Conservation (phyloP, 92 coral and sea anemone species). For the Montipora capitata region DNA sequence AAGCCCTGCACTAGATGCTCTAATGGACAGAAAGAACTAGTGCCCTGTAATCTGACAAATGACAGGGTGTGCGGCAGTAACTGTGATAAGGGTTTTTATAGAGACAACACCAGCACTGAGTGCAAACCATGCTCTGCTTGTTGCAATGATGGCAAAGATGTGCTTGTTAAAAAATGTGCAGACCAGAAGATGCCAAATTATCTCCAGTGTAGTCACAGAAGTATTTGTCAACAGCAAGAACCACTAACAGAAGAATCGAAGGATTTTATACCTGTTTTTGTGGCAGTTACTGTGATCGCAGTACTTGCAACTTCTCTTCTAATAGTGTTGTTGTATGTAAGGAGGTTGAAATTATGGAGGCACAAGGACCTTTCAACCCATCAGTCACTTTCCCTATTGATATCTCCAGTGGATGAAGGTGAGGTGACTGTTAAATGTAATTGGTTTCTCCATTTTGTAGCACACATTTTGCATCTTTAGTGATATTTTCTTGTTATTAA, state of each 20-base stretch:
- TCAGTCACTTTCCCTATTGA: not conserved
- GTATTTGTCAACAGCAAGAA: slow-evolving; percentile 36
- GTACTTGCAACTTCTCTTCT: not conserved
- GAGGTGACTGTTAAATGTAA: not conserved
- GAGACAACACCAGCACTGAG: not conserved
- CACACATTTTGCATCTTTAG: too few relatives aligned
- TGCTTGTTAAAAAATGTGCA: slow-evolving; percentile 59
- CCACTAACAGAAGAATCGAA: not conserved
- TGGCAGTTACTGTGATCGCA: not conserved
- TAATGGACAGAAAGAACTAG: slow-evolving; percentile 70
- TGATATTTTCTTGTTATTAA: too few relatives aligned
- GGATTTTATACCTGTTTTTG: not conserved
- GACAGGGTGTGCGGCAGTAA: slow-evolving; percentile 71
- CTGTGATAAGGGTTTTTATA: slow-evolving; percentile 67
- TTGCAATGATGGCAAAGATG: slow-evolving; percentile 77
- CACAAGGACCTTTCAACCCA: not conserved
- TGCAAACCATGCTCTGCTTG: slow-evolving; percentile 85
- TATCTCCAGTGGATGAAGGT: slow-evolving; percentile 24
- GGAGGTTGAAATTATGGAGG: slow-evolving; percentile 1
- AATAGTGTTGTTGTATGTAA: not conserved
- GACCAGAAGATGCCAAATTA: slow-evolving; percentile 73
- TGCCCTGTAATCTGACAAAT: slow-evolving; percentile 65
- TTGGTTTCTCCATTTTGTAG: not conserved
- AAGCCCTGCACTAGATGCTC: slow-evolving; percentile 68
- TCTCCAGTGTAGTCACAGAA: slow-evolving; percentile 71